These are phyloP conservation scores for Drosophila sechellia DNA, from an alignment of 1,140 invertebrate genomes.

Conservation along the genomic window DNA sequence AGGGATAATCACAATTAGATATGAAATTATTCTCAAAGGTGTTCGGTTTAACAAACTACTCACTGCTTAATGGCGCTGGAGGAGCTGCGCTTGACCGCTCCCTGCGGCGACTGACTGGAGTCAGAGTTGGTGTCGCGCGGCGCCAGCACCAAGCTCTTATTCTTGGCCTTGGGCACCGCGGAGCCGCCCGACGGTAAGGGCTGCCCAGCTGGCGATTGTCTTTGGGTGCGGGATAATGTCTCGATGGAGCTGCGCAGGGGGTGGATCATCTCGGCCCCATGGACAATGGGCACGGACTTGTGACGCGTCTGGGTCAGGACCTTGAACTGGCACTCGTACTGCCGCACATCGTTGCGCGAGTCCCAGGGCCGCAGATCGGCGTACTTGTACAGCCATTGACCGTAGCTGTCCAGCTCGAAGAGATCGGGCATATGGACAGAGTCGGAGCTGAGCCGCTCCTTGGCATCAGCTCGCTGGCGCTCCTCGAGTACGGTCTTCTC, in stretches of 20 bases:
- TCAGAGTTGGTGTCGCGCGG: constrained; percentile 76
- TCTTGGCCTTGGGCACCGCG: constrained; percentile 44
- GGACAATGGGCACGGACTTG: constrained; percentile 88
- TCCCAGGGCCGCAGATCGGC: constrained; percentile 92
- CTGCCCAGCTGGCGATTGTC: constrained; percentile 10
- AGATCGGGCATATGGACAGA: constrained; percentile 89
- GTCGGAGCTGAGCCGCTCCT: constrained; percentile 87
- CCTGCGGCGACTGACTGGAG: constrained; percentile 76
- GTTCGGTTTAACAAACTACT: not conserved
- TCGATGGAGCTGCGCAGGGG: constrained; percentile 22
- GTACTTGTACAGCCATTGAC: constrained; percentile 91
- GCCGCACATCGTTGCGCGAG: constrained; percentile 91
- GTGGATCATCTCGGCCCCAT: constrained; percentile 86
- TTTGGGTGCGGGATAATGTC: constrained; percentile 20
- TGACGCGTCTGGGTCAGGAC: constrained; percentile 90
- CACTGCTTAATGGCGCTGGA: constrained; percentile 60
- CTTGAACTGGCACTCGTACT: constrained; percentile 91
- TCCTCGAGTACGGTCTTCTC: constrained; percentile 96
- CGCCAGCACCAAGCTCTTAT: constrained; percentile 53
- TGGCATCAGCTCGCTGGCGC: constrained; percentile 88
- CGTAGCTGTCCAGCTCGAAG: constrained; percentile 88
- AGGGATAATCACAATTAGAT: not conserved
- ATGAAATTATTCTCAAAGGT: not conserved
- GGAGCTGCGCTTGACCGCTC: constrained; percentile 52
- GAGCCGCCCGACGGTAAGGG: not conserved